These are phyloP conservation scores for Drosophila austrosaltans DNA, from an alignment of 2,888 invertebrate genomes.

Conservation along the genomic window DNA sequence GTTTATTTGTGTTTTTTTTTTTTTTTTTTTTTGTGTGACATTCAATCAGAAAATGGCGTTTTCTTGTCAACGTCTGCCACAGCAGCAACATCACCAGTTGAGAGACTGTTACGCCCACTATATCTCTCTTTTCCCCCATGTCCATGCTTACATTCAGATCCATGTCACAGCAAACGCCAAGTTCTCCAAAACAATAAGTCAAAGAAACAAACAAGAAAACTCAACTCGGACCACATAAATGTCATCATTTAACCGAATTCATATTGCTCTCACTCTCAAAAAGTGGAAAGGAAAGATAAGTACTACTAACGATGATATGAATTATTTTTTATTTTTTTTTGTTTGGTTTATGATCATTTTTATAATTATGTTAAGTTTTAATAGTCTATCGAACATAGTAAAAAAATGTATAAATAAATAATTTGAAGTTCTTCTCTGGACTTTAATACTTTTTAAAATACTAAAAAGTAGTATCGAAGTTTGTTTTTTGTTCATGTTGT, in stretches of 20 bases:
- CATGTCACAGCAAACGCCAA: slow-evolving; percentile 62
- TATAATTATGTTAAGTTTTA: no score
- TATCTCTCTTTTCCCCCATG: slow-evolving; percentile 31
- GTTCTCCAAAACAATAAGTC: slow-evolving; percentile 71
- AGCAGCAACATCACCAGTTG: slow-evolving; percentile 38
- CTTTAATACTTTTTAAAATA: no score
- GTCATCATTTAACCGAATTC: slow-evolving; percentile 24
- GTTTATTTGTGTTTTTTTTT: slow-evolving; percentile 3
- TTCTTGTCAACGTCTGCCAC: slow-evolving; percentile 80
- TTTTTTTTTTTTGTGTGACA: slow-evolving; percentile 71
- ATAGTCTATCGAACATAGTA: no score
- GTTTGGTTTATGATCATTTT: no score
- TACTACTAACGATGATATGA: no score
- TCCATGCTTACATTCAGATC: slow-evolving; percentile 45
- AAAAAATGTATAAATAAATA: no score
- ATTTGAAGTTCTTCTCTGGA: no score
- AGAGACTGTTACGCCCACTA: slow-evolving; percentile 69
- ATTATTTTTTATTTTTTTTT: no score
- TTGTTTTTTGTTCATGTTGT: no score
- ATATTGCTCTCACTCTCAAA: slow-evolving; percentile 39
- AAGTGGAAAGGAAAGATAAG: not conserved
- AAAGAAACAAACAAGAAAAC: slow-evolving; percentile 67
- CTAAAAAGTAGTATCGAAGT: no score
- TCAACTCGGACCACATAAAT: slow-evolving; percentile 1
- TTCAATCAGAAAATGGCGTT: slow-evolving; percentile 82